Evolutionary conservation across 1,140 invertebrate genomes (phyloP).

Genomic region (Calephelis virginiensis): DNA sequence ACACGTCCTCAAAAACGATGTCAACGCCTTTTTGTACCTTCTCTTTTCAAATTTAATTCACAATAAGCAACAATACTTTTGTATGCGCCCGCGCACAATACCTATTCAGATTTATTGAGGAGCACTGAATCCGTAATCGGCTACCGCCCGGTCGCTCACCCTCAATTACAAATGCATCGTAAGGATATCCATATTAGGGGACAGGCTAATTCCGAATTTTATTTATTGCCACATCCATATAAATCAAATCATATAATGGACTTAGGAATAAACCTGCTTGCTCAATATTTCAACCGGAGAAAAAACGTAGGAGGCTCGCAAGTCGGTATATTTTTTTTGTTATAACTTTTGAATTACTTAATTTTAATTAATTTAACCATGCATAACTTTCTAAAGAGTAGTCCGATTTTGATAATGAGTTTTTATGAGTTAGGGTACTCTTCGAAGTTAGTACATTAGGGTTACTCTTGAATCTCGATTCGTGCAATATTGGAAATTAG

Average conservation of each 20-base stretch:
- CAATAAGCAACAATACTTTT: conserved; percentile 63
- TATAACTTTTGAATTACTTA: no score
- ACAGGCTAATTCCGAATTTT: conserved; percentile 45
- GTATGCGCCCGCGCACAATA: conserved; percentile 68
- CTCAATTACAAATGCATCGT: conserved; percentile 54
- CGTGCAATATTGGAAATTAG: no score
- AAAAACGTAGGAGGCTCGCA: no score
- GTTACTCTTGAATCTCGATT: no score
- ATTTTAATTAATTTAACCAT: no score
- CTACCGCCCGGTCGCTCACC: conserved; percentile 60
- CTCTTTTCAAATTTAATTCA: conserved; percentile 62
- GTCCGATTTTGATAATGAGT: no score
- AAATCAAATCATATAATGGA: background rate
- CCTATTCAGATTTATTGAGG: conserved; percentile 70
- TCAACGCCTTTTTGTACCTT: conserved; percentile 56
- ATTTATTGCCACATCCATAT: conserved; percentile 20
- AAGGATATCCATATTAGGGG: conserved; percentile 44
- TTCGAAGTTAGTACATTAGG: no score
- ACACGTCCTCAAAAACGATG: conserved; percentile 55
- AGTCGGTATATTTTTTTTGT: no score
- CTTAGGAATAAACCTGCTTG: background rate
- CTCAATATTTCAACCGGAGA: no score
- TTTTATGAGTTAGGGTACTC: no score
- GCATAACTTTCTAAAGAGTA: no score
- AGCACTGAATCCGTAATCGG: conserved; percentile 62